Base-by-base conservation (phyloP, 2,113 vertebrate genomes). In the Pardalotus punctatus region DNA sequence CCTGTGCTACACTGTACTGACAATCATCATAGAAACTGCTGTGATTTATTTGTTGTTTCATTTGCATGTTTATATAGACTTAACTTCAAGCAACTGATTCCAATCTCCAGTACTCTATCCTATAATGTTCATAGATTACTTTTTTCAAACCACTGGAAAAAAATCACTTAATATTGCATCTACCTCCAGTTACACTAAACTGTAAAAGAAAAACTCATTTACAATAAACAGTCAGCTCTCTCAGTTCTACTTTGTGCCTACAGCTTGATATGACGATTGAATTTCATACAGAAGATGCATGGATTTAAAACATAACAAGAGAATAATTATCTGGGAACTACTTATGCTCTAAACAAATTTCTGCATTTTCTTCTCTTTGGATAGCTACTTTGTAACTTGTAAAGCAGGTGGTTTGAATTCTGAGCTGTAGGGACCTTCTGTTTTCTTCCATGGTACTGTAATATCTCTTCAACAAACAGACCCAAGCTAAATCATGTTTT, bases 211-310 rank as follows among this genome's bases (percentile, higher is more conserved):
- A 96, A 96, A 91, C 67, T 93, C 43, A 78, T 84, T 96, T 94
- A 87, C 96, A 99, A 98, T 99, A 99, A 98, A 99, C 86, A 84
- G 91, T 94, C 84, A 88, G 92, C 40, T 19, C 42, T 62, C 47
- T 86, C 58, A 40, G 40, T 96, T 94, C 57, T 76, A 17, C 24
- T 78, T 95, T 50, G 61, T 77, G 38, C 35, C 25, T 22, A 25
- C 65, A 69, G 19, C 19, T 82, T 66, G 51, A 42, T 83, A 40
- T 56, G 62, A 43, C 25, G 56, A 16, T 23, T 51, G 38, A 60
- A 77, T 85, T 72, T 76, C 17, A 6, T 58, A 19, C 11, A 27
- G 33, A 73, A 88, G n/a, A 73, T 7, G 10, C 1, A 5, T 5
- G 3, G 51, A 15, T 92, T 88, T 62, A 38, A 84, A 81, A 50